Evolutionary conservation across 2,797 vertebrate genomes (phyloP).

Genomic region (Silurus lanzhouensis): DNA sequence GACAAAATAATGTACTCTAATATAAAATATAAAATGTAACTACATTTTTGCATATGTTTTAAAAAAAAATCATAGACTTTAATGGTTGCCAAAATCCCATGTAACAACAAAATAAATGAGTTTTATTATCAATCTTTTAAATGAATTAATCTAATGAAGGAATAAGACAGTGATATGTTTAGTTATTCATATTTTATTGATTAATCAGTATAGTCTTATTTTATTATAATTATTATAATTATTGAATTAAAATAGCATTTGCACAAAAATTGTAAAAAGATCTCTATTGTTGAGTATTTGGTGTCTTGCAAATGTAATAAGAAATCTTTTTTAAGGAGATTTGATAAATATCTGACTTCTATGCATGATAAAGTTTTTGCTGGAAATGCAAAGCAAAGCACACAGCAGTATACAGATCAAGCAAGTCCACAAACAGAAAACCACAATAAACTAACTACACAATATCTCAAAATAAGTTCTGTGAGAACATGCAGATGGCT

Average conservation of each 20-base stretch:
- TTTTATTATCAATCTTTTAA: too few relatives aligned
- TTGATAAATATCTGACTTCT: not conserved
- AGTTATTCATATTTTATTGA: not conserved
- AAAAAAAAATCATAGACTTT: not conserved
- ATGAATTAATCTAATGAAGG: too few relatives aligned
- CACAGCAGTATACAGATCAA: not conserved
- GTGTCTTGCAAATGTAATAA: not conserved
- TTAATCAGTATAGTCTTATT: not conserved
- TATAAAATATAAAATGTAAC: not conserved
- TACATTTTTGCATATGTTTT: not conserved
- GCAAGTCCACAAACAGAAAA: conserved; percentile 14
- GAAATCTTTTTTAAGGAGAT: not conserved
- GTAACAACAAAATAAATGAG: too few relatives aligned
- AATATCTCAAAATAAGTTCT: not conserved
- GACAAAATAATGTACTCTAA: conserved; percentile 15
- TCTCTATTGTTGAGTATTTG: too few relatives aligned
- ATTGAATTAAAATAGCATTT: not conserved
- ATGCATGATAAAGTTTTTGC: not conserved
- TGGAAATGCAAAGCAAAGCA: conserved; percentile 24
- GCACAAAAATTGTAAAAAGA: too few relatives aligned
- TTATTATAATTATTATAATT: not conserved
- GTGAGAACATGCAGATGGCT: conserved; percentile 13
- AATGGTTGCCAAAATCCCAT: not conserved
- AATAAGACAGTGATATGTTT: not conserved
- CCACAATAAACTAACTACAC: not conserved